Percentiles rank a stretch among this genome's conserved stretches.
Evolutionary conservation across 2,888 invertebrate species (phyloP).

Genomic region (Eucera pruinosa): DNA sequence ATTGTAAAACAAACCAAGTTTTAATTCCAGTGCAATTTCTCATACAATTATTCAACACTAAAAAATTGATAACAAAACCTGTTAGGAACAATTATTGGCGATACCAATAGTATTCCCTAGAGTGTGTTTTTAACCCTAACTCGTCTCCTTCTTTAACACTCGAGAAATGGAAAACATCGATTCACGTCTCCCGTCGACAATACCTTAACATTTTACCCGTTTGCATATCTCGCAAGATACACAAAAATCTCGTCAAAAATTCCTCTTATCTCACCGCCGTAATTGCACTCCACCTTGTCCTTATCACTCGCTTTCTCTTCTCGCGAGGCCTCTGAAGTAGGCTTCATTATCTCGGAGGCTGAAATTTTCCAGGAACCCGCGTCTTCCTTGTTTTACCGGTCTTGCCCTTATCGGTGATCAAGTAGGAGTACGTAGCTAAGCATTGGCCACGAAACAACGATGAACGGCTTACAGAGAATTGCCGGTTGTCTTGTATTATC

Average conservation of each 20-base stretch:
- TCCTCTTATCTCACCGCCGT: neutral
- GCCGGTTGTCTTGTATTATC: constrained; percentile 44
- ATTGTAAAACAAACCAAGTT: too few species aligned
- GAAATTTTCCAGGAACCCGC: constrained; percentile 39
- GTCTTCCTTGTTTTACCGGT: constrained; percentile 35
- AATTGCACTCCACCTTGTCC: constrained; percentile 3
- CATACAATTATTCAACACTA: too few species aligned
- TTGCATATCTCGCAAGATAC: too few species aligned
- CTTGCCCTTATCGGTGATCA: constrained; percentile 41
- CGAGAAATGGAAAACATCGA: too few species aligned
- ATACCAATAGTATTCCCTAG: too few species aligned
- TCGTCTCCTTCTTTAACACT: too few species aligned
- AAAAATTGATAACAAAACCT: too few species aligned
- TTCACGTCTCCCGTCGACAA: too few species aligned
- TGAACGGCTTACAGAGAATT: constrained; percentile 25
- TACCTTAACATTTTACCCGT: too few species aligned
- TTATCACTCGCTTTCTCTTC: constrained; percentile 3
- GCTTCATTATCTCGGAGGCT: constrained; percentile 25
- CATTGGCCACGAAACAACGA: constrained; percentile 26
- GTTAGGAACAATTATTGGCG: too few species aligned
- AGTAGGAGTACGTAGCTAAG: neutral
- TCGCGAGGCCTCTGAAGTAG: neutral
- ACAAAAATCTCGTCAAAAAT: neutral
- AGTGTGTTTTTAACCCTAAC: too few species aligned
- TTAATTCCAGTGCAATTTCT: too few species aligned